Conservation (phyloP, 2,797 vertebrate species). For the Chaetodon trifasciatus region DNA sequence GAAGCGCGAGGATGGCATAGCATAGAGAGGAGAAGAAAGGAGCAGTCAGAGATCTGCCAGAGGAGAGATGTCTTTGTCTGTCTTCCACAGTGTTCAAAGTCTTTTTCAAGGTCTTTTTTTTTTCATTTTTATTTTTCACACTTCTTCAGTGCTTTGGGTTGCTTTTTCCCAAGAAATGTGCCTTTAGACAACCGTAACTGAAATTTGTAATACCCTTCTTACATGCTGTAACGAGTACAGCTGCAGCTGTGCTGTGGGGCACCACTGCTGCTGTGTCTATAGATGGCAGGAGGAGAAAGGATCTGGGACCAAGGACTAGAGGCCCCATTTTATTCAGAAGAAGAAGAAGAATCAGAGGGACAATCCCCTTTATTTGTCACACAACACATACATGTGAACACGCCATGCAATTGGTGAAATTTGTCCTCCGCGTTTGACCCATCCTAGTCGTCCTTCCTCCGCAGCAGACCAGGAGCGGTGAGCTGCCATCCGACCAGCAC, state of each 20-base stretch:
- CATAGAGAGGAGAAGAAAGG: constrained; percentile 15
- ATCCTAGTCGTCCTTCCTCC: too few relatives aligned
- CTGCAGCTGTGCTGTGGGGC: too few relatives aligned
- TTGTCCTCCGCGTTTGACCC: too few relatives aligned
- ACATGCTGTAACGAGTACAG: not conserved
- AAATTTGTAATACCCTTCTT: not conserved
- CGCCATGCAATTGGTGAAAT: too few relatives aligned
- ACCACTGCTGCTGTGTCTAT: too few relatives aligned
- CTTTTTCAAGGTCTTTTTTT: not conserved
- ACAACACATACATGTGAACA: too few relatives aligned
- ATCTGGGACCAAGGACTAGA: too few relatives aligned
- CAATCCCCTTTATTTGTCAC: too few relatives aligned
- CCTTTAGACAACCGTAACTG: not conserved
- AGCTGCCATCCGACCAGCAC: too few relatives aligned
- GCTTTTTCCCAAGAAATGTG: not conserved
- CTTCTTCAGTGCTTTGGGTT: not conserved
- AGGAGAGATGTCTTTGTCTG: not conserved
- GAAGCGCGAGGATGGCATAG: not conserved
- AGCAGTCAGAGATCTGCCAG: not conserved
- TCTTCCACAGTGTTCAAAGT: not conserved
- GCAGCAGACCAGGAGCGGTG: too few relatives aligned
- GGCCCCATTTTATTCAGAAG: not conserved
- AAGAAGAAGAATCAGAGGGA: too few relatives aligned
- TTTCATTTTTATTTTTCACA: not conserved
- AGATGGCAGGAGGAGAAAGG: too few relatives aligned